phyloP scores from a whole-genome alignment of 2,888 invertebrate genomes.

The Steromphala cineraria region DNA sequence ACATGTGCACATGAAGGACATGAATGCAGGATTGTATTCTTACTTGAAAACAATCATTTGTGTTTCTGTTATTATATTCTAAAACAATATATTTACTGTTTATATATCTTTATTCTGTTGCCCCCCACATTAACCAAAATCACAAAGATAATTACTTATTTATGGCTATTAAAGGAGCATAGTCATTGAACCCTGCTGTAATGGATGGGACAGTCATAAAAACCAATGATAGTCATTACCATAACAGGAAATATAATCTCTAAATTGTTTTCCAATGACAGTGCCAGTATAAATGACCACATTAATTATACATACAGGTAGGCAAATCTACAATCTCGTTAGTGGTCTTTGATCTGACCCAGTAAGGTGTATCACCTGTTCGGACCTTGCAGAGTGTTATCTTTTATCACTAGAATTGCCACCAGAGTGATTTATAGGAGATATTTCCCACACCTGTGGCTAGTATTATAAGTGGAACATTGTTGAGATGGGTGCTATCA shows the following conservation, averaged over 20 bases:
- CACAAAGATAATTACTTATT: too few relatives aligned
- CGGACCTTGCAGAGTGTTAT: not conserved
- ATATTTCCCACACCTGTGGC: not conserved
- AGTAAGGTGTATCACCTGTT: not conserved
- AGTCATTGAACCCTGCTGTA: too few relatives aligned
- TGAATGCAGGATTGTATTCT: too few relatives aligned
- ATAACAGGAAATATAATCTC: not conserved
- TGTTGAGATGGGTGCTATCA: not conserved
- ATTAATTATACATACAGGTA: constrained; percentile 1
- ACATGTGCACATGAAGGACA: too few relatives aligned
- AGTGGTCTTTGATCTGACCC: not conserved
- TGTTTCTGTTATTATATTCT: too few relatives aligned
- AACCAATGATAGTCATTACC: not conserved
- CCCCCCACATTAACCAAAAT: too few relatives aligned
- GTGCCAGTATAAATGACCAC: not conserved
- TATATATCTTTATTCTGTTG: too few relatives aligned
- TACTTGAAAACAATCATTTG: too few relatives aligned
- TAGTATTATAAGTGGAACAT: not conserved
- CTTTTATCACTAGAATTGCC: not conserved
- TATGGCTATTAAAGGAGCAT: too few relatives aligned
- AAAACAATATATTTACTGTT: too few relatives aligned
- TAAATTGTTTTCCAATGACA: not conserved
- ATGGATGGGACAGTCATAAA: too few relatives aligned
- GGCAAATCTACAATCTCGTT: not conserved
- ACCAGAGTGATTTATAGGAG: not conserved